Evolutionary conservation across 1,140 invertebrate genomes (phyloP).

Genomic region (Apis dorsata): DNA sequence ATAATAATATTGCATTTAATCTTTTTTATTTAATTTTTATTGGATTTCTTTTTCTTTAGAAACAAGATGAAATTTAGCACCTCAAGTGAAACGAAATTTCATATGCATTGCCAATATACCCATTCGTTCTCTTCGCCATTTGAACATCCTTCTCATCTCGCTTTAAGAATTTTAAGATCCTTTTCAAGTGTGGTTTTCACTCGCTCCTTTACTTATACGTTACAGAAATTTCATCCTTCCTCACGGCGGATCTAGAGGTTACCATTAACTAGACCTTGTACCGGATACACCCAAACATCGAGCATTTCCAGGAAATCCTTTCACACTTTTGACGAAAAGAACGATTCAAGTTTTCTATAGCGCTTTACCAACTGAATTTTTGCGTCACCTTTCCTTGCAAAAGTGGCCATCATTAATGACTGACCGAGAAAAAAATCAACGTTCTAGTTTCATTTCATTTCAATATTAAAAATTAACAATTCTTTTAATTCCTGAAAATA

Average conservation of each 20-base stretch:
- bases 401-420: slow-evolving; percentile 21
- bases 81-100: background rate
- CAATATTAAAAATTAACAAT: too few species aligned
- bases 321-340: slow-evolving; percentile 23
- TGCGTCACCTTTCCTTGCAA: background rate
- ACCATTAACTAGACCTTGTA: slow-evolving; percentile 26
- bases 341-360: slow-evolving; percentile 10
- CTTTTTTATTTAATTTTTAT: too few species aligned
- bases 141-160: background rate
- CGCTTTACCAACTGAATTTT: background rate
- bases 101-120: background rate
- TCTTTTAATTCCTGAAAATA: too few species aligned
- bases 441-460: background rate
- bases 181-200: background rate
- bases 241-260: slow-evolving; percentile 24
- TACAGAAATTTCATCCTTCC: background rate
- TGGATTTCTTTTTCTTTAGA: too few species aligned
- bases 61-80: too few species aligned
- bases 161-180: background rate
- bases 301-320: slow-evolving; percentile 34
- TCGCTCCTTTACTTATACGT: background rate
- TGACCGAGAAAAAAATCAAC: background rate
- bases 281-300: slow-evolving; percentile 21
- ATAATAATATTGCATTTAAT: too few species aligned
- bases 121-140: background rate